phyloP scores from a whole-genome alignment of 2,888 invertebrate species.

The Allolobophora icterica region DNA sequence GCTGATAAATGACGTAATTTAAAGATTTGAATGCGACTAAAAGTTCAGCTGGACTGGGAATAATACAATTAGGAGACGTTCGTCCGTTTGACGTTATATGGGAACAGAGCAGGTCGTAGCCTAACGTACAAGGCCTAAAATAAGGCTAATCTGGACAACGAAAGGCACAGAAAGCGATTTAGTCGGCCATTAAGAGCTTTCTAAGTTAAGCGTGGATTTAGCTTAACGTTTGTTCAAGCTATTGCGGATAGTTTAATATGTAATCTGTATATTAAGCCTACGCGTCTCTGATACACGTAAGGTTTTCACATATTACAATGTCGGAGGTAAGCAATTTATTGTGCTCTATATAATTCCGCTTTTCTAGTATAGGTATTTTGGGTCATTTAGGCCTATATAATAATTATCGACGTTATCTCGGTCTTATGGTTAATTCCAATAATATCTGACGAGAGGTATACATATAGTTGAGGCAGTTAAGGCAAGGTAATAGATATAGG shows the following conservation, averaged over 20 bases:
- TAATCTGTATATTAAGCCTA: neutral
- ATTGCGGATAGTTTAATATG: neutral
- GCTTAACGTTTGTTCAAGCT: neutral
- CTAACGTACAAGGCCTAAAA: neutral
- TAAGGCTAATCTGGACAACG: neutral
- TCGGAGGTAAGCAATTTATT: neutral
- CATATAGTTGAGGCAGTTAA: no score
- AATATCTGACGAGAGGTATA: no score
- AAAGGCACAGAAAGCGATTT: neutral
- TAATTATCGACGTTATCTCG: neutral
- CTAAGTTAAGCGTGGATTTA: neutral
- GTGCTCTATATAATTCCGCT: neutral
- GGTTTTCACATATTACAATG: neutral
- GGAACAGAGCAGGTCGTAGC: neutral
- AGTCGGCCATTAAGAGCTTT: neutral
- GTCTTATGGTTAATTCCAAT: neutral
- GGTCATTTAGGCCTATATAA: neutral
- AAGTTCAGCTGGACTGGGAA: neutral
- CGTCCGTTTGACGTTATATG: constrained; percentile 2
- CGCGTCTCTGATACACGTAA: neutral
- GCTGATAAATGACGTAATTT: constrained; percentile 11
- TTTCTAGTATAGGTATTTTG: neutral
- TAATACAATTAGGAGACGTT: neutral
- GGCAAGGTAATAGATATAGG: no score
- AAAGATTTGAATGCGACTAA: neutral